Evolutionary conservation across 1,140 invertebrate genomes (phyloP).

Genomic region (Caerostris darwini): DNA sequence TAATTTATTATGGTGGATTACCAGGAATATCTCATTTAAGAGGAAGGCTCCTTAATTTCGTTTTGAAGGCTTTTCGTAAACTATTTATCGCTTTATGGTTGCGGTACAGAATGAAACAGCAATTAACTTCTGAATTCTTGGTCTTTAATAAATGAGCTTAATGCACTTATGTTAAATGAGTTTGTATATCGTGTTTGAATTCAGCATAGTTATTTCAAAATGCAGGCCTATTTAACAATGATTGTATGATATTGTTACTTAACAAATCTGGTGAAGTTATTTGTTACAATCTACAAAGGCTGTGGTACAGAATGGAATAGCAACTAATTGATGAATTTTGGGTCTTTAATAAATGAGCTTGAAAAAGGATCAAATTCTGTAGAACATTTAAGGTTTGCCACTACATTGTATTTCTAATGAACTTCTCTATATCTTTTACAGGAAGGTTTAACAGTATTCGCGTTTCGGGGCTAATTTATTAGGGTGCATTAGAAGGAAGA

Average conservation of each 20-base stretch:
- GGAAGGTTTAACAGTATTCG: not conserved
- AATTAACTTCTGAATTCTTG: conserved; percentile 29
- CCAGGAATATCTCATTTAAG: not conserved
- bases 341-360: not conserved
- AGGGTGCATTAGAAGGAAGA: not conserved
- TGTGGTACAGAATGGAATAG: no score
- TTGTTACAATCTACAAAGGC: no score
- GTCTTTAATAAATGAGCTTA: not conserved
- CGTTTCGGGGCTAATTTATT: not conserved
- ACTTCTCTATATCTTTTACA: not conserved
- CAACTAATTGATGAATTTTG: conserved; percentile 13
- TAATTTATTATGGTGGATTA: conserved; percentile 1
- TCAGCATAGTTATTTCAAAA: not conserved
- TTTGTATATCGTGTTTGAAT: not conserved
- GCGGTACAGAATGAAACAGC: no score
- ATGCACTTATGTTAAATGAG: not conserved
- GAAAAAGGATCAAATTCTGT: not conserved
- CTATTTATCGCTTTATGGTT: conserved; percentile 10
- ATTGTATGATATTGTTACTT: no score
- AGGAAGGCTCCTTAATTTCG: not conserved
- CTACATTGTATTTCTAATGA: not conserved
- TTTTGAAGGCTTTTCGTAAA: not conserved
- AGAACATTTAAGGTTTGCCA: not conserved
- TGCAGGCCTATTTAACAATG: no score
- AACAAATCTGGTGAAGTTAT: no score